Evolutionary conservation across 2,888 invertebrate species (phyloP).

Genomic region (Frankliniella intonsa): DNA sequence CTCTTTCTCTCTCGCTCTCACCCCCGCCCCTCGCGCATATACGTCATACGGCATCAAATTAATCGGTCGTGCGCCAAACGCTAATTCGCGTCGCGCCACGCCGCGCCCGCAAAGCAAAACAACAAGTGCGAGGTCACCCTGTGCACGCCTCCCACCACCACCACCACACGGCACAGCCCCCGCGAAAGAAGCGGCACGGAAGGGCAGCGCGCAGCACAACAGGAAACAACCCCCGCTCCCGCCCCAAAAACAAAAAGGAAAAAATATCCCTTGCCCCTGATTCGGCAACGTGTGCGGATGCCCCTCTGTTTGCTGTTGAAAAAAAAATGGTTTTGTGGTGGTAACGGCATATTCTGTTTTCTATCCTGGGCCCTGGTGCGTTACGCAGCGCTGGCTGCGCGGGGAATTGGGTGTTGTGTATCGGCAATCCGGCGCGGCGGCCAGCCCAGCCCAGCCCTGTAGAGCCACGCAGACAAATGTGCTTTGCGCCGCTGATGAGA

Average conservation of each 20-base stretch:
- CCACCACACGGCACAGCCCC: no score
- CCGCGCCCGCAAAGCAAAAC: neutral
- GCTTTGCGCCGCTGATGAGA: neutral
- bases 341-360: no score
- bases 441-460: no score
- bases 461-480: neutral
- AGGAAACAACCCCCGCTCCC: no score
- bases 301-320: no score
- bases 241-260: neutral
- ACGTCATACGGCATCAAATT: neutral
- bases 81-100: neutral
- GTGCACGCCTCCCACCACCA: no score
- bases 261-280: neutral
- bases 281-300: neutral
- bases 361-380: no score
- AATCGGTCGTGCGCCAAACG: slow-evolving; percentile 11
- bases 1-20: no score
- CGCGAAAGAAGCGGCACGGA: no score
- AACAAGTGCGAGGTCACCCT: slow-evolving; percentile 1
- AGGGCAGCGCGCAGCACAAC: no score
- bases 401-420: neutral
- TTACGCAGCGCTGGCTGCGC: no score
- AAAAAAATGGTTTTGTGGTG: neutral
- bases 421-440: neutral
- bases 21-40: neutral